Evolutionary conservation across 2,888 invertebrate genomes (phyloP), one percentile per base, ranked within the genome.

Genomic region (Heliconius sara): DNA sequence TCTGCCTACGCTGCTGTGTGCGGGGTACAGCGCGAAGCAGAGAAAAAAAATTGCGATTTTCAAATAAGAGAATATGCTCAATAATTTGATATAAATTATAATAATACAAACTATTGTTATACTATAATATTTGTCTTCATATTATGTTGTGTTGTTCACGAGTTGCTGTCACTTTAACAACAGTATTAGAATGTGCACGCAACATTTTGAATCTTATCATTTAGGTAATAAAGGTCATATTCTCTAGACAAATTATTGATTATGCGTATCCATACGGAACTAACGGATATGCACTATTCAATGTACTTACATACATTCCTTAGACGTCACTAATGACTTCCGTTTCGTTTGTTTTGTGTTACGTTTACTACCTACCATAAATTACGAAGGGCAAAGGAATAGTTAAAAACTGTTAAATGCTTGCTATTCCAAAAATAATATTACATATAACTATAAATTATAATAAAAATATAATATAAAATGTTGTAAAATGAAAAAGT

Each of bases 281-380:
- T 91, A 92, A 90, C 93, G 93, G 94, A 92, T 85, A 83, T 92
- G 90, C 90, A 90, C 84, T 86, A 83, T 83, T 86, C 87, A 84
- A 86, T 86, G 81, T 83, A 82, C 76, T 79, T 79, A 78, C 67
- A 63, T 78, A 87, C 89, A 91, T 93, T 91, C 92, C 87, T 84
- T 84, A 84, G 89, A 88, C 91, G 91, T 91, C 91, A 89, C 87
- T 86, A 88, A 88, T 89, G 87, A 88, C 90, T 93, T 94, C 94
- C 94, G 93, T 89, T 91, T 87, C 87, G 87, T 83, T 89, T 89
- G 89, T 88, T 85, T 87, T 89, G 87, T 87, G 85, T 86, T 89
- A 88, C 86, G 88, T 86, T 93, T 91, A 92, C 91, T 92, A 88
- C 88, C 86, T 84, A 80, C 84, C 85, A 84, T 79, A 83, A 82